phyloP scores from a whole-genome alignment of 2,888 invertebrate genomes.

The Pterobdella sp. region DNA sequence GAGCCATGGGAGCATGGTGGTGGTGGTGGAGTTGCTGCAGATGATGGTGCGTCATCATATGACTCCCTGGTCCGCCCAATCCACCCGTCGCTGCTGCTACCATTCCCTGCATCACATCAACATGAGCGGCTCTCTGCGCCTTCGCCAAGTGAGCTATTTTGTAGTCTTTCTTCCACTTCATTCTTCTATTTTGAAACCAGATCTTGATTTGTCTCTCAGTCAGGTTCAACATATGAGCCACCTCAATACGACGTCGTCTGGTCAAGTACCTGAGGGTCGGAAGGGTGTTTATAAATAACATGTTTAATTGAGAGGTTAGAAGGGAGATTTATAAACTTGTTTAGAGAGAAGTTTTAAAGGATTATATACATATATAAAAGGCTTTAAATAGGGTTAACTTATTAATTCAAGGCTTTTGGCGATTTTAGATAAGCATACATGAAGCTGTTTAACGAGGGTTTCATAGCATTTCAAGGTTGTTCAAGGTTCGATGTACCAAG shows the following conservation, averaged over 20 bases:
- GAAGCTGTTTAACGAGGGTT: too few relatives aligned
- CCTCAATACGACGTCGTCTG: slow-evolving; percentile 25
- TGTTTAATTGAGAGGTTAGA: not conserved
- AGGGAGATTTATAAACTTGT: not conserved
- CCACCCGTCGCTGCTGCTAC: slow-evolving; percentile 24
- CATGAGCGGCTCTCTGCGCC: slow-evolving; percentile 30
- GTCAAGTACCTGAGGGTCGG: slow-evolving; percentile 17
- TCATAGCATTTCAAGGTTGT: too few relatives aligned
- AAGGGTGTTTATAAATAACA: not conserved
- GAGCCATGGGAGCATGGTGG: slow-evolving; percentile 31
- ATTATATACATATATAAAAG: too few relatives aligned
- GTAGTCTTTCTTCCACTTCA: slow-evolving; percentile 35
- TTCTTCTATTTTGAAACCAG: slow-evolving; percentile 32
- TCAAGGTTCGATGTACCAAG: too few relatives aligned
- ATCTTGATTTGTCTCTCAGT: slow-evolving; percentile 34
- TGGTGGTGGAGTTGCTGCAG: slow-evolving; percentile 23
- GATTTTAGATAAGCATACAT: too few relatives aligned
- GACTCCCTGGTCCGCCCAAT: slow-evolving; percentile 19
- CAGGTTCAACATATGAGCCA: slow-evolving; percentile 33
- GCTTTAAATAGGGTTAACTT: too few relatives aligned
- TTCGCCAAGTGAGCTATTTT: slow-evolving; percentile 33
- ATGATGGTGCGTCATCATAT: slow-evolving; percentile 24
- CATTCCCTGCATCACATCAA: slow-evolving; percentile 31
- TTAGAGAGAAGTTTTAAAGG: too few relatives aligned
- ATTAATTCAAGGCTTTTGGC: too few relatives aligned